Evolutionary conservation across 2,888 invertebrate species (phyloP), one percentile per base, ranked within the genome.

Genomic region (Pristionchus maxplancki): DNA sequence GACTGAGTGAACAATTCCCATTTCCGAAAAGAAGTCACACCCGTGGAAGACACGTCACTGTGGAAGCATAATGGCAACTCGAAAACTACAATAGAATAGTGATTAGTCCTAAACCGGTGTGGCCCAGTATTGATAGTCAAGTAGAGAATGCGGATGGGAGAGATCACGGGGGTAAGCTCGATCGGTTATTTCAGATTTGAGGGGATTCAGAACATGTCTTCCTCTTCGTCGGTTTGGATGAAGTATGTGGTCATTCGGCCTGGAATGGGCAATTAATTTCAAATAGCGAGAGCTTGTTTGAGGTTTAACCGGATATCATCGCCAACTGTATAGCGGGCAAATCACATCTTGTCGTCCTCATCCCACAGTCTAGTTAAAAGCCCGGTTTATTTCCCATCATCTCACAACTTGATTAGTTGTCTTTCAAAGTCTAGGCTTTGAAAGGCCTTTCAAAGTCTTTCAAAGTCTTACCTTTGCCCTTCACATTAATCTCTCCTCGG

Each of bases 401-500:
- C n/a, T n/a, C n/a, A n/a, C n/a, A n/a, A n/a, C n/a, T n/a, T n/a
- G n/a, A n/a, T n/a, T n/a, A n/a, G n/a, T n/a, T n/a, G n/a, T n/a
- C n/a, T n/a, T n/a, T n/a, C n/a, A n/a, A n/a, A n/a, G n/a, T n/a
- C n/a, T n/a, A n/a, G n/a, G n/a, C n/a, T n/a, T n/a, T 48, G 44
- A 48, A 48, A 48, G 13, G 13, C 6, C 11, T 48, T 48, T 6
- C 11, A 9, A 48, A 9, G 15, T 58, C 58, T 20, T 20, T 8
- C 58, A 15, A 58, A 58, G 6, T 1, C 53, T 98, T 97, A 24
- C 98, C 98, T 95, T 98, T 99, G 92, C 98, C 98, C 95, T 99
- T 99, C 81, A 99, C 98, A 71, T 97, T 97, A 24, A 99, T 98
- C 89, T 98, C 96, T 9, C 98, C 98, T 4, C 98, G 96, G 95